phyloP scores from a whole-genome alignment of 2,113 vertebrate species.

The Mellivora capensis region DNA sequence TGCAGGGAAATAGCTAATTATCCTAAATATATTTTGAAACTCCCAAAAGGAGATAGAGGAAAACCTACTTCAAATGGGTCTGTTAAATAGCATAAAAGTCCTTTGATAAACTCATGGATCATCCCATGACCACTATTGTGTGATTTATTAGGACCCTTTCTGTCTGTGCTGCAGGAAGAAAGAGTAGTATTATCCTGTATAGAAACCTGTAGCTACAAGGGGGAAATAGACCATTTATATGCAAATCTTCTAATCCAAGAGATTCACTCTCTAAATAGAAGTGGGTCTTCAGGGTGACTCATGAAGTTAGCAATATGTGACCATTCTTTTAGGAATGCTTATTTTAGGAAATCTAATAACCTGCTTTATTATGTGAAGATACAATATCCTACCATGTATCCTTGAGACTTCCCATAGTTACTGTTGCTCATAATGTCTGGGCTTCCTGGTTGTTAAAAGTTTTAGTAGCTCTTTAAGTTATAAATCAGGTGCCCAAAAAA shows the following conservation, averaged over 20 bases:
- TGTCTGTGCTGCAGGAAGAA: slow-evolving; percentile 39
- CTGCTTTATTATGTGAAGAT: slow-evolving; percentile 53
- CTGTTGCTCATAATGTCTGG: not conserved
- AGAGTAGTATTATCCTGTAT: slow-evolving; percentile 2
- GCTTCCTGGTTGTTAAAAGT: slow-evolving; percentile 35
- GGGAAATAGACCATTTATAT: slow-evolving; percentile 66
- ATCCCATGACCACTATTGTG: slow-evolving; percentile 13
- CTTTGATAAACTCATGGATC: slow-evolving; percentile 43
- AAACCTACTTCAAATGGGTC: slow-evolving; percentile 40
- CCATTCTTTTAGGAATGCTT: slow-evolving; percentile 62
- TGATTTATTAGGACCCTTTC: slow-evolving; percentile 49
- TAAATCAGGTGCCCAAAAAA: slow-evolving; percentile 24
- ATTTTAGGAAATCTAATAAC: slow-evolving; percentile 67
- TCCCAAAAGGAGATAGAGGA: not conserved
- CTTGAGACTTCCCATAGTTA: not conserved
- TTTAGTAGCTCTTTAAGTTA: slow-evolving; percentile 15
- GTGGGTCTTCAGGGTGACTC: slow-evolving; percentile 58
- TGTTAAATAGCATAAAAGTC: slow-evolving; percentile 30
- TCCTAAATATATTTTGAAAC: slow-evolving; percentile 50
- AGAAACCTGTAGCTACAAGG: slow-evolving; percentile 52
- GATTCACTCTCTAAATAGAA: slow-evolving; percentile 66
- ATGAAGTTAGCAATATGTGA: slow-evolving; percentile 57
- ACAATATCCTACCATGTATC: not conserved
- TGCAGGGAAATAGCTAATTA: slow-evolving; percentile 57
- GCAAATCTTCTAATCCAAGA: slow-evolving; percentile 72